Conservation (phyloP, 2,888 invertebrate species). For the Erynnis tages region DNA sequence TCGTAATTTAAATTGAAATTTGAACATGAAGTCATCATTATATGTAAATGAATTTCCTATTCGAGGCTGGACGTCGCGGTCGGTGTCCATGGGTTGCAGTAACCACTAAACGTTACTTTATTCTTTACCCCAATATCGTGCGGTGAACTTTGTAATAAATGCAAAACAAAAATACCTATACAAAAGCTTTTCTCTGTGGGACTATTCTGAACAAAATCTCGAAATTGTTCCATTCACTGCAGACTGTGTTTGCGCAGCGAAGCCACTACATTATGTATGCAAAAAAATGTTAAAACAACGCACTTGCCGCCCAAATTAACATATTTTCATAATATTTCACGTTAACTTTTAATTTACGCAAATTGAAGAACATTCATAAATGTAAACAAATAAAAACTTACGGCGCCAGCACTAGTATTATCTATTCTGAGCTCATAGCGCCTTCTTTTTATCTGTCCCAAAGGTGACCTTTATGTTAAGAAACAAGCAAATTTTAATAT, state of each 20-base stretch:
- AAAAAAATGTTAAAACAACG: constrained; percentile 21
- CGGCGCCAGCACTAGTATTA: neutral
- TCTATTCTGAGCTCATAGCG: no score
- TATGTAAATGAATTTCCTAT: no score
- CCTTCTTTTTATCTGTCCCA: neutral
- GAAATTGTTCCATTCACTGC: constrained; percentile 11
- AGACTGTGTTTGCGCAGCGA: constrained; percentile 14
- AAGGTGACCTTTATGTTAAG: neutral
- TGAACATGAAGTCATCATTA: no score
- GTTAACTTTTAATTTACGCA: constrained; percentile 21
- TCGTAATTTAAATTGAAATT: no score
- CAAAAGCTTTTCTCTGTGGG: neutral
- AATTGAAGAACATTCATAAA: constrained; percentile 5
- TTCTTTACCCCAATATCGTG: no score
- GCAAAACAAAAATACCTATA: neutral
- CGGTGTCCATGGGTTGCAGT: no score
- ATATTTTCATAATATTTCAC: constrained; percentile 21
- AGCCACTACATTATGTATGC: constrained; percentile 23
- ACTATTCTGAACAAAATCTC: constrained; percentile 9
- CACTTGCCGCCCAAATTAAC: constrained; percentile 23
- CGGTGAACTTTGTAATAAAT: neutral
- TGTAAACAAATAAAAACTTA: constrained; percentile 8
- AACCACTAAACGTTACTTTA: no score
- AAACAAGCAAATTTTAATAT: neutral
- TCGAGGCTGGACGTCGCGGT: no score